phyloP scores from a whole-genome alignment of 2,888 invertebrate species.

The Disparrhopalites patrizii region DNA sequence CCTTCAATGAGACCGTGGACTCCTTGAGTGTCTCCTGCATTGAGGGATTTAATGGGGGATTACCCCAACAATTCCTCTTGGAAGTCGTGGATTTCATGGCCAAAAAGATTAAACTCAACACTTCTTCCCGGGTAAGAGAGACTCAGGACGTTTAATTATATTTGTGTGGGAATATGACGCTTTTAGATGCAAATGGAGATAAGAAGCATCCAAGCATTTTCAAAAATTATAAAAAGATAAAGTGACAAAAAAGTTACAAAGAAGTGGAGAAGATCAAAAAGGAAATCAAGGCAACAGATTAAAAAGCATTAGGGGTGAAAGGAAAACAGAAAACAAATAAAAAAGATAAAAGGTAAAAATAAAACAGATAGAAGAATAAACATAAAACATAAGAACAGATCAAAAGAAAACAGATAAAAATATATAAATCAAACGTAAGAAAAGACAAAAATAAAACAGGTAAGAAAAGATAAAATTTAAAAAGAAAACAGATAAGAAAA shows the following conservation, averaged over 20 bases:
- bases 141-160: not conserved
- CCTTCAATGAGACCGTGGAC: slow-evolving; percentile 80
- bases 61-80: slow-evolving; percentile 80
- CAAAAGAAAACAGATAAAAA: too few relatives aligned
- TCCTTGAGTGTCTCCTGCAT: slow-evolving; percentile 79
- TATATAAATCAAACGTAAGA: too few relatives aligned
- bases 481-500: too few relatives aligned
- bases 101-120: slow-evolving; percentile 61
- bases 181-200: not conserved
- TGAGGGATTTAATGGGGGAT: slow-evolving; percentile 68
- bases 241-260: too few relatives aligned
- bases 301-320: too few relatives aligned
- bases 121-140: slow-evolving; percentile 53
- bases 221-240: not conserved
- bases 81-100: slow-evolving; percentile 71
- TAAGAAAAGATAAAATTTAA: too few relatives aligned
- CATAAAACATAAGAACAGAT: too few relatives aligned
- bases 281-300: too few relatives aligned
- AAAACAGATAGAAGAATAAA: too few relatives aligned
- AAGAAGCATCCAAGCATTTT: not conserved
- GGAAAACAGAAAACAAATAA: not conserved
- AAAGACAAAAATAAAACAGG: too few relatives aligned
- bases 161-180: not conserved
- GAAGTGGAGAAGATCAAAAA: not conserved
- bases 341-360: not conserved